These are phyloP conservation scores for Salvelinus alpinus DNA, from an alignment of 2,113 vertebrate genomes.

Conservation along the genomic window DNA sequence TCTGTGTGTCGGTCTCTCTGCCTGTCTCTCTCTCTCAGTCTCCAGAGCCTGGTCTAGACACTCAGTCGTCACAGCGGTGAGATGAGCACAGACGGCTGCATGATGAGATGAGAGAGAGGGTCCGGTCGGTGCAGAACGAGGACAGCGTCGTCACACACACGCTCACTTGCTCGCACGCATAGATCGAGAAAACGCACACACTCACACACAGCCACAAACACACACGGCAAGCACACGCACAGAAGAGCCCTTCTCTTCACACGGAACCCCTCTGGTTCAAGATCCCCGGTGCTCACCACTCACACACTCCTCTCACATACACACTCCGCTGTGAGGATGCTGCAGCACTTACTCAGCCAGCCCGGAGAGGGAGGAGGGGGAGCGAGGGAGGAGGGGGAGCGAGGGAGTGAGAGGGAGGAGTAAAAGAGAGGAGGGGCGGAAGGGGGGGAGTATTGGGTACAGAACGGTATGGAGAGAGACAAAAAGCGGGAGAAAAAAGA, in stretches of 20 bases:
- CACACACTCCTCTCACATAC: conserved; percentile 29
- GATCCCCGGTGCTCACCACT: conserved; percentile 61
- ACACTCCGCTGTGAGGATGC: conserved; percentile 58
- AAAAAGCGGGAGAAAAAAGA: conserved; percentile 1
- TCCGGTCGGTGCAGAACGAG: not conserved
- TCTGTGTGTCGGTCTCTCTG: not conserved
- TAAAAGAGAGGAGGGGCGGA: not conserved
- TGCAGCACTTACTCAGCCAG: conserved; percentile 74
- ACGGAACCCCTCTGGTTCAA: conserved; percentile 53
- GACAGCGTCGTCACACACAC: not conserved
- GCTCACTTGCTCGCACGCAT: not conserved
- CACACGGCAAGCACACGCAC: conserved; percentile 45
- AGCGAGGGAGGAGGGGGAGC: conserved; percentile 50
- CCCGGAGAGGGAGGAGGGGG: conserved; percentile 64
- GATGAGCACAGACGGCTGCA: not conserved
- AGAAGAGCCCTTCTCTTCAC: conserved; percentile 61
- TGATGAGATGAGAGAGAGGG: not conserved
- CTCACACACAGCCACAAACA: conserved; percentile 51
- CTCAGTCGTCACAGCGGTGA: not conserved
- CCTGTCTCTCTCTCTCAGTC: conserved; percentile 3
- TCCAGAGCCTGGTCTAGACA: not conserved
- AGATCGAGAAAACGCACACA: conserved; percentile 26
- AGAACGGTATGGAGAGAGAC: conserved; percentile 5
- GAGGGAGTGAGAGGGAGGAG: conserved; percentile 40
- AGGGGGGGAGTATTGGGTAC: not conserved